Conservation (phyloP, 2,113 vertebrate species). For the Trogon surrucura region DNA sequence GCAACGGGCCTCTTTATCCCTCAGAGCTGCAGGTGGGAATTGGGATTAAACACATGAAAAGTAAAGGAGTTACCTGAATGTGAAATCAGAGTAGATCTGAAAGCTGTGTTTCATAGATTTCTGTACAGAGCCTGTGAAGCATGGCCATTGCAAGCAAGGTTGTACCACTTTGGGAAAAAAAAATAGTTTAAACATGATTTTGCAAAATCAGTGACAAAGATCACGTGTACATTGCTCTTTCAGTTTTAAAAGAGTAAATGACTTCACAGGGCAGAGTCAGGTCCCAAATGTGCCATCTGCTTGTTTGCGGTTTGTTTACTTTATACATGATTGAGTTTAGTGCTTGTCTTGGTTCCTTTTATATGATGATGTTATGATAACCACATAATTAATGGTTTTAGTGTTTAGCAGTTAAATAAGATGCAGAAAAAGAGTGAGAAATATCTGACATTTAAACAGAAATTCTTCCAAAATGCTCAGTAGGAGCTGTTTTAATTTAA, state of each 20-base stretch:
- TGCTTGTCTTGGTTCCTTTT: background rate
- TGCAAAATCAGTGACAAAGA: background rate
- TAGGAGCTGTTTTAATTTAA: background rate
- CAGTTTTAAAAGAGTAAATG: background rate
- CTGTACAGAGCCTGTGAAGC: background rate
- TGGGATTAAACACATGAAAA: background rate
- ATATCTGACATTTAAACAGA: background rate
- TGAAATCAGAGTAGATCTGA: background rate
- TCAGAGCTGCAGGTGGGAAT: background rate
- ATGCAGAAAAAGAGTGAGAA: background rate
- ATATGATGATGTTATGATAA: conserved; percentile 20
- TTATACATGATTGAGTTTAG: conserved; percentile 40
- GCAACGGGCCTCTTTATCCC: background rate
- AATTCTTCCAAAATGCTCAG: background rate
- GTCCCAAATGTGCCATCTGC: conserved; percentile 58
- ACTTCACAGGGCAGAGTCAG: background rate
- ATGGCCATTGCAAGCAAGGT: background rate
- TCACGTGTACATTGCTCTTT: background rate
- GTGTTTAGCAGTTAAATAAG: background rate
- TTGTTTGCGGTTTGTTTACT: conserved; percentile 17
- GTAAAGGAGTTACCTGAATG: background rate
- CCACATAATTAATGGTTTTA: conserved; percentile 24
- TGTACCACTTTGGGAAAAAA: background rate
- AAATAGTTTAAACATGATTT: background rate
- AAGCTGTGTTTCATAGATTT: background rate